phyloP scores from a whole-genome alignment of 2,888 invertebrate species.

The Drosophila setosimentum region DNA sequence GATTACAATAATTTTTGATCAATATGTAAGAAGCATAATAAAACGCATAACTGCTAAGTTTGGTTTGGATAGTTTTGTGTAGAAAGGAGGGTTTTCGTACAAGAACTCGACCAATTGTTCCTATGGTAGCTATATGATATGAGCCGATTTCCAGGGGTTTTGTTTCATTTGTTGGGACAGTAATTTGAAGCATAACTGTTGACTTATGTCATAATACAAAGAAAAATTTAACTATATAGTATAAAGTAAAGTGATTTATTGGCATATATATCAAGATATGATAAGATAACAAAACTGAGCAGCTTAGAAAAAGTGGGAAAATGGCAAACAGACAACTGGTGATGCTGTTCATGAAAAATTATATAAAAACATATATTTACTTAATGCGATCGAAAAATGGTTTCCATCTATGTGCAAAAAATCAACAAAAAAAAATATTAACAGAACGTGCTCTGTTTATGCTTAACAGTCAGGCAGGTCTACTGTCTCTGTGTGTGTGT shows the following conservation, averaged over 20 bases:
- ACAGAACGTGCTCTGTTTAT: neutral
- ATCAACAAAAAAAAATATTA: neutral
- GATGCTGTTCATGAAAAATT: neutral
- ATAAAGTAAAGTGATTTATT: neutral
- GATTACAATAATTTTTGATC: neutral
- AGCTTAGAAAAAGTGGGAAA: neutral
- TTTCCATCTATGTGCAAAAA: neutral
- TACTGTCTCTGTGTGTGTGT: neutral
- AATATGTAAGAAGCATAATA: neutral
- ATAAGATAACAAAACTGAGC: neutral
- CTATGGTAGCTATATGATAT: neutral
- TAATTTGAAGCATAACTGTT: neutral
- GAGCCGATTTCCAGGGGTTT: neutral
- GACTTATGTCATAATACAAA: neutral
- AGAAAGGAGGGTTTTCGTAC: no score
- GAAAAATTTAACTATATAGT: no score
- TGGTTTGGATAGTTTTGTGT: no score
- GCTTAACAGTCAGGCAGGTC: slow-evolving; percentile 39
- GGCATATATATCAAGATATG: neutral
- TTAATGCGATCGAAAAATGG: neutral
- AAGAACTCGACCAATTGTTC: neutral
- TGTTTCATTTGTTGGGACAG: neutral
- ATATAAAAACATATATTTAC: neutral
- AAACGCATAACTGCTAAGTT: neutral
- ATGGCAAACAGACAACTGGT: neutral